Evolutionary conservation across 2,888 invertebrate species (phyloP), one percentile per base, ranked within the genome.

Genomic region (Habrosyne pyritoides): DNA sequence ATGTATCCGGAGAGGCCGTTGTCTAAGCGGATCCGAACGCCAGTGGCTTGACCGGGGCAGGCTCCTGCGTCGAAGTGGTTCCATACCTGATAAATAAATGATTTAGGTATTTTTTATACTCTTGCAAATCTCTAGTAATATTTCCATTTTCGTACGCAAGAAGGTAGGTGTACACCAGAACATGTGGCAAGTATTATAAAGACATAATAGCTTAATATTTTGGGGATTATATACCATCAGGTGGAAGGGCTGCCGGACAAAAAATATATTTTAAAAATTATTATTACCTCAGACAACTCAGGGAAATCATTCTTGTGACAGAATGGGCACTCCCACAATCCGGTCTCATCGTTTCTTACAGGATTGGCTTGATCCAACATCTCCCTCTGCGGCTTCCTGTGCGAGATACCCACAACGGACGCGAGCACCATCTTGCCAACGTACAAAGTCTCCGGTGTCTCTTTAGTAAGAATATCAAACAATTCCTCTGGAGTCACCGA

Each of bases 321-420:
- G 89, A 99, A 99, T 0, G 99, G 99, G 92, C 99, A 99, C 82
- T 98, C 98, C 99, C 99, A 99, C 46, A 98, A 92, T 0, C 98
- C 98, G 7, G 98, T 98, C 74, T 98, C 97, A 59, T 99, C 98
- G 77, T 98, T 98, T 67, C 98, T 94, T 47, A 98, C 97, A 0
- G 99, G 99, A 91, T 99, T 98, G 0, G 99, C 99, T 81, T 98
- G 97, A 81, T 99, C 99, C 56, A 99, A 83, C 91, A 99, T 98
- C 59, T 99, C 99, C 26, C 97, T 96, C 79, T 97, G 96, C 0
- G 99, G 98, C 77, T 98, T 97, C 61, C 96, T 95, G 69, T 97
- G 96, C 12, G 96, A 95, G 64, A 99, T 97, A 0, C 97, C 97
- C 8, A 94, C 86, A 0, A 98, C 98, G 0, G 95, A 95, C 0